These are phyloP conservation scores for Campoplex capitator DNA, from an alignment of 2,888 invertebrate species.

Conservation along the genomic window DNA sequence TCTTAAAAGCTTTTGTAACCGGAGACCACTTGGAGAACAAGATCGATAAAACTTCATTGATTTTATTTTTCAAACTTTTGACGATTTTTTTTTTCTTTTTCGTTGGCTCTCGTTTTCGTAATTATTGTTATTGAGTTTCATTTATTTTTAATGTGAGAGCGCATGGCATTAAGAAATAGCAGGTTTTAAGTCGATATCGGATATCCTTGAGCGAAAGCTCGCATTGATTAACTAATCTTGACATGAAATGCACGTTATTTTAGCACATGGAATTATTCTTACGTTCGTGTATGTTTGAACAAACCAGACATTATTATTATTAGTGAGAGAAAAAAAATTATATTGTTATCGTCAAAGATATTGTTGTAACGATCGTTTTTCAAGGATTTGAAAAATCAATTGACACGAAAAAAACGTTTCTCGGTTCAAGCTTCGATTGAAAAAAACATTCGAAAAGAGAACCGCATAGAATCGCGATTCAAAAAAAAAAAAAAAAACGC, in stretches of 20 bases:
- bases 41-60: constrained; percentile 50
- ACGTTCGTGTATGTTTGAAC: not conserved
- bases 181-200: not conserved
- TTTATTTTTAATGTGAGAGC: not conserved
- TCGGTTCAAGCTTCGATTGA: too few species aligned
- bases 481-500: too few species aligned
- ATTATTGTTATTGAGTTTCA: not conserved
- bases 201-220: constrained; percentile 22
- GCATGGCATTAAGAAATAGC: not conserved
- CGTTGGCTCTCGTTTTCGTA: not conserved
- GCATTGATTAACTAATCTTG: constrained; percentile 18
- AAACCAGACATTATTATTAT: not conserved
- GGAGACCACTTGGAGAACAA: not conserved
- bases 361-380: not conserved
- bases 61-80: constrained; percentile 7
- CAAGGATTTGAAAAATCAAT: not conserved
- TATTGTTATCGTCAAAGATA: not conserved
- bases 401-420: too few species aligned
- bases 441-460: too few species aligned
- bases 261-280: not conserved
- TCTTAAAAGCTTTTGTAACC: constrained; percentile 22
- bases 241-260: constrained; percentile 12
- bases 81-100: constrained; percentile 23
- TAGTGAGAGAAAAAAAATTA: not conserved
- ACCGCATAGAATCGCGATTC: too few species aligned